These are phyloP conservation scores for Pandemis heparana DNA, from an alignment of 2,888 invertebrate species.

Conservation along the genomic window DNA sequence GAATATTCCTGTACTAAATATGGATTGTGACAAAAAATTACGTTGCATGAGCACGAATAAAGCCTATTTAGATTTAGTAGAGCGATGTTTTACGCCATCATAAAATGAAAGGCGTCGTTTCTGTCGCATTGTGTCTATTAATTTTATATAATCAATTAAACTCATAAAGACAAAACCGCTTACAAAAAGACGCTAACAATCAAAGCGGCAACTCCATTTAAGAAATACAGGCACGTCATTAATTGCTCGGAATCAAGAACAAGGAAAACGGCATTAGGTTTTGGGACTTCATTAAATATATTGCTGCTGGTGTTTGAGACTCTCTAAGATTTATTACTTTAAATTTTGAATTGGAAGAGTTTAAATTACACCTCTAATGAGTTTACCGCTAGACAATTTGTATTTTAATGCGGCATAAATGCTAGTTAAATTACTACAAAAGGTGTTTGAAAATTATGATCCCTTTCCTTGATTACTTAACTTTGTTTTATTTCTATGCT, in stretches of 20 bases:
- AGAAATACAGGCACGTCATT: slow-evolving; percentile 42
- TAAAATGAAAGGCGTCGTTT: slow-evolving; percentile 1
- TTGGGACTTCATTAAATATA: slow-evolving; percentile 50
- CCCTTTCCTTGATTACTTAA: not conserved
- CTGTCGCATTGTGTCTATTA: not conserved
- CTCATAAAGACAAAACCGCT: slow-evolving; percentile 3
- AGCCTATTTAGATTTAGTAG: slow-evolving; percentile 2
- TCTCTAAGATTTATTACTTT: slow-evolving; percentile 48
- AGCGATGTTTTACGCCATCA: not conserved
- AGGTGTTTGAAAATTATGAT: not conserved
- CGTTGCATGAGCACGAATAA: not conserved
- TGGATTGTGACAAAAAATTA: not conserved
- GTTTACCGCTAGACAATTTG: slow-evolving; percentile 25
- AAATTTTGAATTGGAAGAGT: slow-evolving; percentile 44
- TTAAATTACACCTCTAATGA: slow-evolving; percentile 39
- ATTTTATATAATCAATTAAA: slow-evolving; percentile 20
- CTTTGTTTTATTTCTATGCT: too few relatives aligned
- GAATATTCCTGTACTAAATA: not conserved
- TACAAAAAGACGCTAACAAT: slow-evolving; percentile 29
- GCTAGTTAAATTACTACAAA: slow-evolving; percentile 12
- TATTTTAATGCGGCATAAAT: slow-evolving; percentile 25
- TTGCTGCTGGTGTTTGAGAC: slow-evolving; percentile 48
- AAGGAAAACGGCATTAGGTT: slow-evolving; percentile 49
- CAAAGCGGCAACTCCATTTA: slow-evolving; percentile 32
- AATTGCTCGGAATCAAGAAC: slow-evolving; percentile 48